Conservation (phyloP, 2,113 vertebrate species). For the Gadus macrocephalus region DNA sequence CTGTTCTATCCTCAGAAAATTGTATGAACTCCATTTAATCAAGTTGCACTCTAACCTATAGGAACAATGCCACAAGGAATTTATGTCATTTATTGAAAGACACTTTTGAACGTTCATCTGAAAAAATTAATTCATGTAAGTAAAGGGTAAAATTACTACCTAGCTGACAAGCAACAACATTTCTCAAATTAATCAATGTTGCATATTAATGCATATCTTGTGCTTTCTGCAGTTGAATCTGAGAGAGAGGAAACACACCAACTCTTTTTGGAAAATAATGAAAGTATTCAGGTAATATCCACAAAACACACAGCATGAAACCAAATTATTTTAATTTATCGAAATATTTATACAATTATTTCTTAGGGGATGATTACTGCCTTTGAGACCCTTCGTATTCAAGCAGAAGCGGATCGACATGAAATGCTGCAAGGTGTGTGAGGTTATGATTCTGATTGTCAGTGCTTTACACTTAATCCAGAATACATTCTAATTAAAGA, state of each 20-base stretch:
- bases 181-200: background rate
- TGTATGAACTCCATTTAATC: too few species aligned
- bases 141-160: slow-evolving; percentile 24
- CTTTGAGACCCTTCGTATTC: slow-evolving; percentile 81
- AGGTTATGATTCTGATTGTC: background rate
- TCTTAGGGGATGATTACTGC: slow-evolving; percentile 79
- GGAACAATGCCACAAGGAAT: slow-evolving; percentile 81
- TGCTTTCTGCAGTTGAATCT: slow-evolving; percentile 78
- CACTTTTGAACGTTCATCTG: slow-evolving; percentile 79
- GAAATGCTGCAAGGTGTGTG: slow-evolving; percentile 77
- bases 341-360: slow-evolving; percentile 4
- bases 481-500: too few species aligned
- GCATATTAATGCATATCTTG: slow-evolving; percentile 27
- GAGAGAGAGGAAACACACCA: slow-evolving; percentile 87
- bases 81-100: slow-evolving; percentile 88
- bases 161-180: background rate
- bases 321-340: background rate
- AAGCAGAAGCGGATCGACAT: slow-evolving; percentile 77
- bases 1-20: background rate
- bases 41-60: slow-evolving; percentile 44
- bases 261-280: slow-evolving; percentile 78
- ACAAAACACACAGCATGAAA: background rate
- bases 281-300: slow-evolving; percentile 77
- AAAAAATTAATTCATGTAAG: slow-evolving; percentile 88
- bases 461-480: background rate